Conservation (phyloP, 2,888 invertebrate genomes). For the Pristionchus fissidentatus region DNA sequence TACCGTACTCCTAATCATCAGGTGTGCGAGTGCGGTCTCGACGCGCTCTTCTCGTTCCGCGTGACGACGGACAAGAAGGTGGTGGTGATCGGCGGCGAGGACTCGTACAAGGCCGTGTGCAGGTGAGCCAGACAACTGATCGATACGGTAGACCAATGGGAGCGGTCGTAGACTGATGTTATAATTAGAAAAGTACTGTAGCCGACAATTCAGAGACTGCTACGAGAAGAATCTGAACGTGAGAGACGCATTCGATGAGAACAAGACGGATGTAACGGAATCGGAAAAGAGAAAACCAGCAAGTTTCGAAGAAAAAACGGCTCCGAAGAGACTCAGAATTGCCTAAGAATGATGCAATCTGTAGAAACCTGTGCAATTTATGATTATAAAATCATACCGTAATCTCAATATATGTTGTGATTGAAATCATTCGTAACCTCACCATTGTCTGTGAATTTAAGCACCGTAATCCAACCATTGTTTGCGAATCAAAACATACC, state of each 20-base stretch:
- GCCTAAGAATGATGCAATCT: neutral
- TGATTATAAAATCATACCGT: neutral
- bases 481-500: no score
- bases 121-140: neutral
- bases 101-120: constrained; percentile 63
- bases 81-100: constrained; percentile 64
- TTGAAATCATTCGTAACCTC: neutral
- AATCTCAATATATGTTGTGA: neutral
- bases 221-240: constrained; percentile 16
- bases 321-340: constrained; percentile 5
- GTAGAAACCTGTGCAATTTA: neutral
- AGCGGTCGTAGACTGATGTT: neutral
- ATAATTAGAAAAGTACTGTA: no score
- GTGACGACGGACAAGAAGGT: constrained; percentile 62
- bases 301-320: neutral
- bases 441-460: constrained; percentile 29
- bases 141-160: neutral
- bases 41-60: constrained; percentile 63
- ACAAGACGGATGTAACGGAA: neutral
- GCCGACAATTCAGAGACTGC: constrained; percentile 37
- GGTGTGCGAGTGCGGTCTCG: constrained; percentile 57
- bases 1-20: neutral
- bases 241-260: constrained; percentile 33
- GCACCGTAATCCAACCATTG: no score
- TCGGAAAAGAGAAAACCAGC: constrained; percentile 6